A percentile compares a stretch with the other conserved stretches of the same genome.
phyloP scores from a whole-genome alignment of 2,888 invertebrate genomes.

The Patella caerulea region DNA sequence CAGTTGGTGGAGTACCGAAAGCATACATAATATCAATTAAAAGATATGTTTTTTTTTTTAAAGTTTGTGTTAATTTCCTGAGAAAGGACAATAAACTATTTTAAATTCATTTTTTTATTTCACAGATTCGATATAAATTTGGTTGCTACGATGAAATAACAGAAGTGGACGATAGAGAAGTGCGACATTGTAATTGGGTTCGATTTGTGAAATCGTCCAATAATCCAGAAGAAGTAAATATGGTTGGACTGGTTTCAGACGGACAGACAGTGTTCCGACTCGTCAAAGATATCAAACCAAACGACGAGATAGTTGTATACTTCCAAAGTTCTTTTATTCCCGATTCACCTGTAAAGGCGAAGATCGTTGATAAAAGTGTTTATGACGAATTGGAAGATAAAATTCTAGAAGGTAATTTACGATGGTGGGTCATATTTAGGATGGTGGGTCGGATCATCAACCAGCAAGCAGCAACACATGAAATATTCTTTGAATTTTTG shows the following conservation, averaged over 20 bases:
- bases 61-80: neutral
- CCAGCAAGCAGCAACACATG: too few species aligned
- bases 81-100: too few species aligned
- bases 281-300: conserved; percentile 86
- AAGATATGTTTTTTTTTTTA: neutral
- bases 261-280: conserved; percentile 90
- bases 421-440: too few species aligned
- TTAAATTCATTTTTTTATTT: conserved; percentile 13
- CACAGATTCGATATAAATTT: conserved; percentile 88
- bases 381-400: too few species aligned
- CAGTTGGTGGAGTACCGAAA: too few species aligned
- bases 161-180: conserved; percentile 79
- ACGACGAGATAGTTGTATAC: conserved; percentile 90
- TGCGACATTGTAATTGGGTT: conserved; percentile 95
- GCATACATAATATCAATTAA: too few species aligned
- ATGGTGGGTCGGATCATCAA: too few species aligned
- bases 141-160: conserved; percentile 91
- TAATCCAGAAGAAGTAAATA: conserved; percentile 85
- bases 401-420: too few species aligned
- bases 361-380: too few species aligned
- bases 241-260: conserved; percentile 85
- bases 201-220: conserved; percentile 87
- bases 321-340: conserved; percentile 72
- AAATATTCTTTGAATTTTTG: too few species aligned
- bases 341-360: neutral